phyloP scores from a whole-genome alignment of 2,113 vertebrate species.

The Pycnonotus jocosus region DNA sequence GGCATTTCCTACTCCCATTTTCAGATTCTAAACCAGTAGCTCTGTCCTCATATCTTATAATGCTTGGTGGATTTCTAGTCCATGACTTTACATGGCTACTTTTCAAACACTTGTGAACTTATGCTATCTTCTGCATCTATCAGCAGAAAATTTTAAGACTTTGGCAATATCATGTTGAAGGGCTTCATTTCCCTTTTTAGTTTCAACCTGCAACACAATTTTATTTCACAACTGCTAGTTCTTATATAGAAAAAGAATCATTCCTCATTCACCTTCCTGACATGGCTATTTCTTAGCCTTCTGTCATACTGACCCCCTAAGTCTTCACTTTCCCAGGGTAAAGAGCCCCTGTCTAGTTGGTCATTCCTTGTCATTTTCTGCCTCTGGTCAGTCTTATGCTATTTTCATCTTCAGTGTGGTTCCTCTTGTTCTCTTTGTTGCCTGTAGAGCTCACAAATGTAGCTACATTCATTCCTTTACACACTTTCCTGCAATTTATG shows the following conservation, averaged over 20 bases:
- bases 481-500: neutral
- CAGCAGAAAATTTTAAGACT: neutral
- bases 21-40: neutral
- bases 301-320: neutral
- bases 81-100: neutral
- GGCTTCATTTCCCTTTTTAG: neutral
- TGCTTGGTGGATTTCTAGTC: neutral
- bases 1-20: neutral
- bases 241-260: neutral
- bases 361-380: neutral
- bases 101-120: neutral
- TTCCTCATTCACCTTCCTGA: neutral
- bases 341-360: neutral
- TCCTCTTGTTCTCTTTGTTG: neutral
- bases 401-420: neutral
- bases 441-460: neutral
- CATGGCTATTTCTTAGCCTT: neutral
- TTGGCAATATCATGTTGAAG: neutral
- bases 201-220: neutral
- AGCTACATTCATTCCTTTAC: neutral
- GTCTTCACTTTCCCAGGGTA: neutral
- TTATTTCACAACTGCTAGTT: neutral
- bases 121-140: neutral
- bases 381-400: neutral
- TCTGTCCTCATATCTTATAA: neutral